phyloP scores from a whole-genome alignment of 2,797 vertebrate genomes.

The Eospalax fontanierii region DNA sequence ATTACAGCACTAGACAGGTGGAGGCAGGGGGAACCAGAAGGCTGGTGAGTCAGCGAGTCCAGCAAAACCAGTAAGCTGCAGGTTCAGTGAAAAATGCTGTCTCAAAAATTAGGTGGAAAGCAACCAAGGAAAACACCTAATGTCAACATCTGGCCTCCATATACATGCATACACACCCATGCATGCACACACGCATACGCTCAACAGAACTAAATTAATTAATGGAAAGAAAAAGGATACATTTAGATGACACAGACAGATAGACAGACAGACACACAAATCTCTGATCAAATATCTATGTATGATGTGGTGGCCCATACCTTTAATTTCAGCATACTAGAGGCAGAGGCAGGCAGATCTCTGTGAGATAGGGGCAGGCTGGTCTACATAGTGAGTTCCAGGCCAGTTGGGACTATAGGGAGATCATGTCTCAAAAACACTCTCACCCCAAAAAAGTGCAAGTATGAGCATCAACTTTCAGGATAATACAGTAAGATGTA shows the following conservation, averaged over 20 bases:
- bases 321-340: no score
- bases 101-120: neutral
- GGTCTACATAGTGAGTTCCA: no score
- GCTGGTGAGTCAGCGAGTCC: no score
- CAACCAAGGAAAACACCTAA: neutral
- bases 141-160: no score
- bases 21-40: no score
- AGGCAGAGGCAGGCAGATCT: no score
- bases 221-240: neutral
- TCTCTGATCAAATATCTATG: neutral
- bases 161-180: neutral
- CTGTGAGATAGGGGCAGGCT: no score
- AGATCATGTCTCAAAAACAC: no score
- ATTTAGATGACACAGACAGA: neutral
- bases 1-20: no score
- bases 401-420: no score
- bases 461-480: neutral
- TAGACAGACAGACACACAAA: fast-evolving
- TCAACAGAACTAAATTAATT: no score
- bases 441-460: neutral
- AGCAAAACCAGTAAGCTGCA: neutral
- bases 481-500: neutral
- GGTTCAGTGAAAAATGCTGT: neutral
- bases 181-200: neutral
- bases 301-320: no score